Evolutionary conservation across 1,140 invertebrate species (phyloP), one percentile per base, ranked within the genome.

Genomic region (Gryllus bimaculatus): DNA sequence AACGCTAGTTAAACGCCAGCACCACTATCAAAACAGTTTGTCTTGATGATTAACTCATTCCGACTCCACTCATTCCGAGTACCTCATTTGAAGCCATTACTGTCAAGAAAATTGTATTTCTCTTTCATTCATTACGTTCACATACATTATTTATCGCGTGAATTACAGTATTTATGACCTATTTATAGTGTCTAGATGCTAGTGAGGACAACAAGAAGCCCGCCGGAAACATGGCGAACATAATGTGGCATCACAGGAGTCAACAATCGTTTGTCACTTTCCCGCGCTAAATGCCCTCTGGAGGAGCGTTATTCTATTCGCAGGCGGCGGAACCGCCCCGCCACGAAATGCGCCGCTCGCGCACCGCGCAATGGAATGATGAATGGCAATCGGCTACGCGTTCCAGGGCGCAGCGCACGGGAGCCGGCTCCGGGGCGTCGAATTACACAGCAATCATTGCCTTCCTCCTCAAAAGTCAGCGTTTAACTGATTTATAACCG

Each of bases 401-500:
- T 66, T 66, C 54, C 54, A 18, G 18, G 10, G 10, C 54, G 54
- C 54, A 13, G 10, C 54, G 54, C 54, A 13, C 18, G 7, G 54
- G 10, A 66, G 54, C 54, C 7, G 0, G 18, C 54, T 1, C 7
- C 18, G 10, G 15, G 0, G 54, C 54, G 54, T 66, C 18, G 54
- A 66, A 18, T 66, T 66, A 10, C 54, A 10, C 54, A 66, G 54
- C 54, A 66, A 66, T 66, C 54, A 66, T 66, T 66, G 54, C 10
- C 54, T 66, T 66, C 54, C 54, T 66, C 54, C 54, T 66, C 54
- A 66, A 66, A 66, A 66, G 54, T 66, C 54, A 66, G 7, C 10
- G 54, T 66, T 66, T 66, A 66, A 66, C 54, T 66, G 54, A 66
- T 66, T 66, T 66, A 66, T 66, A 66, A 66, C 54, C 54, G 18